Evolutionary conservation across 2,113 vertebrate species (phyloP), one percentile per base, ranked within the genome.

Genomic region (Cinclus mexicanus): DNA sequence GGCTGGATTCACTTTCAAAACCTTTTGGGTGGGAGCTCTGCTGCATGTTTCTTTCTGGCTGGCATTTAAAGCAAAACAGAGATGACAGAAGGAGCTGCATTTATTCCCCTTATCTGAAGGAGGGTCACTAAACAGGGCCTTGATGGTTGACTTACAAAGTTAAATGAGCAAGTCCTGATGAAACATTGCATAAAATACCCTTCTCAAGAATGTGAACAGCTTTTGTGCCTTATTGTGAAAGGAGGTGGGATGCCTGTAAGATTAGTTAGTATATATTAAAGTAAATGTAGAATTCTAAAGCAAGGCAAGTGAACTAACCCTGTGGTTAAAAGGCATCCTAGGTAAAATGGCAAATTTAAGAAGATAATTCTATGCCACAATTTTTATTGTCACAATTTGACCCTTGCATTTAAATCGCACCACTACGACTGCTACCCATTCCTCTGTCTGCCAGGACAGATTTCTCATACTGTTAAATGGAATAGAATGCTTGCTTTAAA

Each of bases 1-100:
- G 94, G 42, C 87, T 87, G 46, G 69, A 93, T 96, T 96, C 89
- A 91, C 35, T 96, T 83, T 57, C 75, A 65, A 94, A 93, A 91
- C 50, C 39, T 85, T 90, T 77, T 67, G 90, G 78, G 95, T 97
- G 82, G 93, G 93, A 96, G 90, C 85, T 85, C 59, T 88, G 50
- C 87, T 74, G 82, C 57, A 76, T 33, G 84, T 94, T 94, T 94
- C 93, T 74, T 95, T 94, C 90, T 92, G 67, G 55, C 35, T 96
- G 89, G 81, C 87, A 95, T 97, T 91, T 91, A 90, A 90, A 95
- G 87, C 63, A 83, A 76, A 93, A 79, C 78, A 83, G 69, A 72
- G 76, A 69, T 67, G 77, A 91, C 19, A 94, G 63, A 91, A 61
- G 25, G 53, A 80, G 78, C 82, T 47, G 78, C 63, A 70, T 94